A percentile compares a stretch with the other conserved stretches of the same genome.
Evolutionary conservation across 2,113 vertebrate genomes (phyloP).

Genomic region (Leucopternis melanops): DNA sequence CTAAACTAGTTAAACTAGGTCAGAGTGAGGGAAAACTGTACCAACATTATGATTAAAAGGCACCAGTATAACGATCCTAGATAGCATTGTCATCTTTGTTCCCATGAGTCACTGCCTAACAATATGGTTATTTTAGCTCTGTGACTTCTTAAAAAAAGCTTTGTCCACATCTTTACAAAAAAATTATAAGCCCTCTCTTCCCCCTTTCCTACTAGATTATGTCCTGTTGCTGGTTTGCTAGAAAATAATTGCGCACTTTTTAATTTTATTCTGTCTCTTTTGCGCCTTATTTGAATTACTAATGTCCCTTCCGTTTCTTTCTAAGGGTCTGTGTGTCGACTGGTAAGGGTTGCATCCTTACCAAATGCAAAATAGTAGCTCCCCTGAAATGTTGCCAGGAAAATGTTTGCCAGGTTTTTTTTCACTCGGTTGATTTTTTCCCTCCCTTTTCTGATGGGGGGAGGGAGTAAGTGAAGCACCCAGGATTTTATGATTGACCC

Average conservation of each 20-base stretch:
- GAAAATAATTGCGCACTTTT: neutral
- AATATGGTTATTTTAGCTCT: constrained; percentile 71
- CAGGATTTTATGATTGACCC: neutral
- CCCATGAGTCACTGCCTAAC: constrained; percentile 66
- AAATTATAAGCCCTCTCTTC: neutral
- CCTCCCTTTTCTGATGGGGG: neutral
- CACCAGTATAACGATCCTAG: constrained; percentile 50
- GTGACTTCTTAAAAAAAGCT: constrained; percentile 50
- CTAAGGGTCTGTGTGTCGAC: neutral
- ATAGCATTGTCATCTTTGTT: constrained; percentile 58
- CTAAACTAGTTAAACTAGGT: constrained; percentile 62
- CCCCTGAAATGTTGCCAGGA: constrained; percentile 20
- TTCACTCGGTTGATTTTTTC: neutral
- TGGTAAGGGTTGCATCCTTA: neutral
- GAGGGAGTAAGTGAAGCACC: neutral
- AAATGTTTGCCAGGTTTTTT: neutral
- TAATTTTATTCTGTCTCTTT: constrained; percentile 30
- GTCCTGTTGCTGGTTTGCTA: neutral
- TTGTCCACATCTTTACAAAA: neutral
- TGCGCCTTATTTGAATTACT: constrained; percentile 60
- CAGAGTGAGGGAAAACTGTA: constrained; percentile 58
- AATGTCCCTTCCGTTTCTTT: neutral
- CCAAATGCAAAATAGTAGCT: constrained; percentile 25
- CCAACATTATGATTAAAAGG: constrained; percentile 67
- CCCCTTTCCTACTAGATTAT: neutral